Conservation (phyloP, 2,797 vertebrate genomes). For the Peromyscus eremicus region DNA sequence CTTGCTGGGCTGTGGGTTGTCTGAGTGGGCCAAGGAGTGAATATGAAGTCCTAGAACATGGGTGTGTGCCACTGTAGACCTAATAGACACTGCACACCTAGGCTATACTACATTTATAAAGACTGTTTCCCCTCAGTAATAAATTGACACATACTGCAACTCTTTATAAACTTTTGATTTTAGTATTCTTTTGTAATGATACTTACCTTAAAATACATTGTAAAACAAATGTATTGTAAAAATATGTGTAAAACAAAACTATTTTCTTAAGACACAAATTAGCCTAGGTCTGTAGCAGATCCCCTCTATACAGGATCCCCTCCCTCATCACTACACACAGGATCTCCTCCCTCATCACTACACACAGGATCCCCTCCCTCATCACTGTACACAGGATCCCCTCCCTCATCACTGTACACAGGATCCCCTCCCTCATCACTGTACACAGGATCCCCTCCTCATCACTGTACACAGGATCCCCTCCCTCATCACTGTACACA, state of each 20-base stretch:
- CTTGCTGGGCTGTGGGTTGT: background rate
- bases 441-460: background rate
- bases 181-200: background rate
- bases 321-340: background rate
- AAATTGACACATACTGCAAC: background rate
- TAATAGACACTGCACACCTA: background rate
- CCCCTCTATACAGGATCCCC: background rate
- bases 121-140: background rate
- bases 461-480: background rate
- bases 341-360: background rate
- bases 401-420: background rate
- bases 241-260: background rate
- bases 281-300: background rate
- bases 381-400: background rate
- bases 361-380: background rate
- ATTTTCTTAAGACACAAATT: background rate
- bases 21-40: background rate
- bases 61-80: background rate
- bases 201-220: background rate
- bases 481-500: background rate
- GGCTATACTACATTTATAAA: background rate
- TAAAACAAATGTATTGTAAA: background rate
- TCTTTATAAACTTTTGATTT: background rate
- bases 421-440: background rate
- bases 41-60: background rate